Base-by-base conservation (phyloP, 2,888 invertebrate species). In the Drosophila prostipennis region DNA sequence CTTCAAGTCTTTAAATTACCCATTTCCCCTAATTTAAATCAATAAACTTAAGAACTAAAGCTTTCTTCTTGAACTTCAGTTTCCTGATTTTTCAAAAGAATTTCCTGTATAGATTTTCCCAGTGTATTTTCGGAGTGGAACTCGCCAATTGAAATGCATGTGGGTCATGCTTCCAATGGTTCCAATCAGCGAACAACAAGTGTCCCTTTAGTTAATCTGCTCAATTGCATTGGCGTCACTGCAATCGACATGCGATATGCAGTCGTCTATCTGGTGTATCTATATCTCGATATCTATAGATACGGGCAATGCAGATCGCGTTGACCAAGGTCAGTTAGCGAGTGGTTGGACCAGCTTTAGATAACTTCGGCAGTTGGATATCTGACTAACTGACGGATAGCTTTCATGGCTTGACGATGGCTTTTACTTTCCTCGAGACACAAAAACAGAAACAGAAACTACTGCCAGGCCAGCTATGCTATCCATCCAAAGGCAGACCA, bases 381-480 rank as follows among this genome's bases (percentile, higher is more conserved):
- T 4, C 6, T 13, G 7, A 11, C 14, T 48, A 16, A 2, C 48
- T 34, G 16, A 16, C 16, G 7, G 32, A 48, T 34, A 5, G 46
- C 5, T 14, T 14, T 14, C n/a, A 19, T 6, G 46, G 14, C 8
- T 14, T 8, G 29, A 32, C 2, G 10, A 46, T 13, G 58, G 78
- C 87, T 80, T 76, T 80, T 87, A 85, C 86, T 87, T 85, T 81
- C 86, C 34, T 37, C 59, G 13, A 67, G 71, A 55, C 55, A n/a
- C 8, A 48, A 26, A 61, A 23, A 23, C 23, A 23, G 23, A 26
- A 26, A 26, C 26, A 26, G 42, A 46, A 57, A 42, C 46, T 49
- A 19, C 26, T 16, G 11, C 19, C 16, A 14, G 16, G 56, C 43
- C 61, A 6, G 55, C 76, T 54, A 42, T 26, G 46, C 40, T 16